These are phyloP conservation scores for Caranx melampygus DNA, from an alignment of 2,113 vertebrate genomes.

Conservation along the genomic window DNA sequence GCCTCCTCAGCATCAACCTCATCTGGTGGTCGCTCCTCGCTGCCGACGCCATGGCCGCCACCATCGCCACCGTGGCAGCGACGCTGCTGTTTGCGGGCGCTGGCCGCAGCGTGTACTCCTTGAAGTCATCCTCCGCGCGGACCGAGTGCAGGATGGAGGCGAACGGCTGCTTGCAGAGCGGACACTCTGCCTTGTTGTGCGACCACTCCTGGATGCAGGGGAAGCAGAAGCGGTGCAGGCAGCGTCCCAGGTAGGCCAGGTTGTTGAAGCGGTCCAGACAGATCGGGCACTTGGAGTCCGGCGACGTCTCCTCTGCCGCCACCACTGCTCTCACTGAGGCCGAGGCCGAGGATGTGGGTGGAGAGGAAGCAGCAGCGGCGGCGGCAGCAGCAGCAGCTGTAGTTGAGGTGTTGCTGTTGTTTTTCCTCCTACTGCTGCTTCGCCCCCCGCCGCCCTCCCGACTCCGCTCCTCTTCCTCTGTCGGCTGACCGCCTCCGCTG, in stretches of 20 bases:
- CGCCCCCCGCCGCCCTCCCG: neutral
- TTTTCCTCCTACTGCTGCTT: conserved; percentile 53
- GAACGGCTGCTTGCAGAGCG: conserved; percentile 94
- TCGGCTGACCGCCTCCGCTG: neutral
- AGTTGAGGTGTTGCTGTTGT: neutral
- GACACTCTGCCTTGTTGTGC: conserved; percentile 94
- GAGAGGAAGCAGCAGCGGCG: neutral
- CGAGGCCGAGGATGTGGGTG: conserved; percentile 7
- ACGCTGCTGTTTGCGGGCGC: conserved; percentile 78
- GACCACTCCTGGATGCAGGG: conserved; percentile 94
- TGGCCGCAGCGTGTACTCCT: conserved; percentile 88
- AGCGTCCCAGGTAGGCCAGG: conserved; percentile 89
- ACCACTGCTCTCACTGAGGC: conserved; percentile 11
- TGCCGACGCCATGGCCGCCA: conserved; percentile 61
- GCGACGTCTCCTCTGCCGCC: conserved; percentile 85
- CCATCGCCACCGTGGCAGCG: conserved; percentile 85
- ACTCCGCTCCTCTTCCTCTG: conserved; percentile 20
- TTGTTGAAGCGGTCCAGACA: conserved; percentile 94
- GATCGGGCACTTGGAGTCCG: conserved; percentile 94
- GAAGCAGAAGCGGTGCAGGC: conserved; percentile 94
- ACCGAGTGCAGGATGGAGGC: conserved; percentile 91
- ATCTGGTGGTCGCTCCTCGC: conserved; percentile 66
- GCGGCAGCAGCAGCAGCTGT: neutral
- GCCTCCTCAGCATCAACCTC: conserved; percentile 68
- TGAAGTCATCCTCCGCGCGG: conserved; percentile 89